phyloP scores from a whole-genome alignment of 1,140 invertebrate genomes.

The Caenorhabditis brenneri region DNA sequence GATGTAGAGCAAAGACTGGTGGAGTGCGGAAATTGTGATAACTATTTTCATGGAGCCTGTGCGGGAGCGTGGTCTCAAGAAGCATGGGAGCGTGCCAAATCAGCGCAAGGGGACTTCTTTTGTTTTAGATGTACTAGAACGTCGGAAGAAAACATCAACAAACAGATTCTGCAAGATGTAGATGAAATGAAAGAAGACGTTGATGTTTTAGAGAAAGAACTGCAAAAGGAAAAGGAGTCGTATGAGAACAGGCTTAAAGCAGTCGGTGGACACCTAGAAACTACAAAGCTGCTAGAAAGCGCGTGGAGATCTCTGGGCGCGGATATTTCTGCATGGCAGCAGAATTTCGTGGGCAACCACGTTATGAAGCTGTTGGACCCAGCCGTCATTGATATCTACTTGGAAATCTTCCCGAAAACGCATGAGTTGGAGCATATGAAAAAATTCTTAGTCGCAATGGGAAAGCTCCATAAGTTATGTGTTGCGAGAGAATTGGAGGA shows the following conservation, averaged over 20 bases:
- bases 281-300: neutral
- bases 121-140: neutral
- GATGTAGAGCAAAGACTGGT: neutral
- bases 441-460: neutral
- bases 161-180: neutral
- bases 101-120: neutral
- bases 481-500: neutral
- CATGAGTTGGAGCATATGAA: neutral
- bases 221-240: neutral
- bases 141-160: neutral
- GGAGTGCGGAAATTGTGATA: neutral
- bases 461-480: neutral
- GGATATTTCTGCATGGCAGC: neutral
- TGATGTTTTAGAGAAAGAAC: neutral
- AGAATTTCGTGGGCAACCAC: neutral
- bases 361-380: neutral
- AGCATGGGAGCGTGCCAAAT: neutral
- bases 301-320: neutral
- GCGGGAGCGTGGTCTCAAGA: neutral
- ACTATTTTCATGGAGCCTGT: neutral
- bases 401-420: neutral
- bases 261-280: neutral
- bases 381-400: too few species aligned
- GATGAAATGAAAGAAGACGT: neutral
- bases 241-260: neutral